Evolutionary conservation across 1,140 invertebrate genomes (phyloP), one percentile per base, ranked within the genome.

Genomic region (Triops longicaudatus): DNA sequence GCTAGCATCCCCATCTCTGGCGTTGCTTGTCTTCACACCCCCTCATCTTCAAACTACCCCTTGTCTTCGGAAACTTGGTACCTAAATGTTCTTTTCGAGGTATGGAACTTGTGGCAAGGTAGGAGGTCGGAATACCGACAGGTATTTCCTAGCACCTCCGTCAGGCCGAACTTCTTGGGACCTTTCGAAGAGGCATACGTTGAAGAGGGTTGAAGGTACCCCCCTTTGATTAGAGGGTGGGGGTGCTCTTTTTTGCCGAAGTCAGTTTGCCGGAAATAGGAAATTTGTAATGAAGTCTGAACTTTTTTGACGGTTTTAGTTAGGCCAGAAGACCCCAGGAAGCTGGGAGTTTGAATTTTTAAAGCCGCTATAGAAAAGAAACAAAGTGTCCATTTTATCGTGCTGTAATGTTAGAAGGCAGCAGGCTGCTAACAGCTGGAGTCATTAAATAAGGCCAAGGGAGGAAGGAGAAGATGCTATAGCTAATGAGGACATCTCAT

Each of bases 391-490:
- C 50, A 22, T 63, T 63, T 63, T 63, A 63, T 63, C 50, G 50
- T 63, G 50, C 50, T 63, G 50, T 63, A 63, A 63, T 63, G 50
- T 63, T 63, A 63, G 50, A 63, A 63, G 50, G 50, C 50, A 63
- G 50, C 50, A 63, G 50, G 50, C 50, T 63, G 50, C 50, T 22
- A 63, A 63, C 50, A 63, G 50, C 50, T 63, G 50, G 50, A 63
- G 50, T 63, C 50, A 63, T 63, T 63, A 63, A 63, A 63, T 63
- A 63, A 63, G 50, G 50, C 50, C 6, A 63, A n/a, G 22, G 50
- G 50, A 63, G 50, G 50, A 9, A 0, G 22, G 50, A 63, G 50
- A 63, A 63, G 50, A 63, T 63, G 50, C 50, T 63, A 11, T 63
- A 63, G 50, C 50, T 63, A 63, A 63, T 63, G 50, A 63, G 50